phyloP scores from a whole-genome alignment of 2,113 vertebrate species.

The Micromys minutus region DNA sequence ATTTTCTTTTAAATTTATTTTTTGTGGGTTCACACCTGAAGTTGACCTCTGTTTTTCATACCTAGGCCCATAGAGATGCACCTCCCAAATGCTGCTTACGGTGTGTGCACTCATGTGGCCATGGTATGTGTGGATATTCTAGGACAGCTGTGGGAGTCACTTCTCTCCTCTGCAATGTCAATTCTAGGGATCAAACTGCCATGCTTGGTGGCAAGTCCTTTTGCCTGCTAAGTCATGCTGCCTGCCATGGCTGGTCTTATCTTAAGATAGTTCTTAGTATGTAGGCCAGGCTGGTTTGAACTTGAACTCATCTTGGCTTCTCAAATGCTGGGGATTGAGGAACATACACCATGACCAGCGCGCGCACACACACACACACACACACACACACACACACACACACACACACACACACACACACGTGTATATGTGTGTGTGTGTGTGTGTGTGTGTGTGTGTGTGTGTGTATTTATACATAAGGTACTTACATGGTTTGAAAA shows the following conservation, averaged over 20 bases:
- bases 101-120: background rate
- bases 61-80: background rate
- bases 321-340: background rate
- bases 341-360: background rate
- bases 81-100: background rate
- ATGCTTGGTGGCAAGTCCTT: background rate
- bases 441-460: too few species aligned
- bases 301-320: background rate
- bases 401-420: too few species aligned
- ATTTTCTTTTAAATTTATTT: background rate
- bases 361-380: too few species aligned
- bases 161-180: background rate
- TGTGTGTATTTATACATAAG: too few species aligned
- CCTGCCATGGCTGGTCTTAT: background rate
- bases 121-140: background rate
- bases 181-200: background rate
- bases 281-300: background rate
- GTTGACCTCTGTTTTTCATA: background rate
- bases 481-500: conserved; percentile 9
- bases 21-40: background rate
- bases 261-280: background rate
- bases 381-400: too few species aligned
- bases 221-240: background rate
- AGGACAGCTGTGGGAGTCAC: background rate
- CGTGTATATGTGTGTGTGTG: too few species aligned